Percentiles rank a stretch among this genome's conserved stretches.
phyloP scores from a whole-genome alignment of 92 coral and sea anemone genomes.

The Parazoanthus darwini region DNA sequence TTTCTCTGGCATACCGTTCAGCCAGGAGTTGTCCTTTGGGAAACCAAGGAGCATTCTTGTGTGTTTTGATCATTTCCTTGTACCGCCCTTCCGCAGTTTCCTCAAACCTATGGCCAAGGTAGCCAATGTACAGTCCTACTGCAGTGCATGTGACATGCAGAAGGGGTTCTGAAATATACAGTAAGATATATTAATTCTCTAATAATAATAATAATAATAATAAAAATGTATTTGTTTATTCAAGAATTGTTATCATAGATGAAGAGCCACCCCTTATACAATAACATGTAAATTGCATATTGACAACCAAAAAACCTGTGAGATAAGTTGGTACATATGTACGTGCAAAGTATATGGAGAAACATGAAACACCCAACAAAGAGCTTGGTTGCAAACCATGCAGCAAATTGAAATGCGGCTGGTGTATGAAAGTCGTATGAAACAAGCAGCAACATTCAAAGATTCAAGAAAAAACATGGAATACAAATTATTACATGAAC shows the following conservation, averaged over 20 bases:
- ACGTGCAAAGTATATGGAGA: too few species aligned
- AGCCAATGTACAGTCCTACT: constrained; percentile 82
- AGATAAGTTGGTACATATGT: too few species aligned
- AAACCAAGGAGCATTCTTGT: constrained; percentile 96
- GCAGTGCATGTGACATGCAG: constrained; percentile 83
- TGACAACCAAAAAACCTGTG: too few species aligned
- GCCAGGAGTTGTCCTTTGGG: constrained; percentile 89
- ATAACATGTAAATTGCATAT: too few species aligned
- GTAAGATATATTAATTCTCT: too few species aligned
- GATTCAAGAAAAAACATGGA: not conserved
- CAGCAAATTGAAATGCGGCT: not conserved
- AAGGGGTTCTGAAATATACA: constrained; percentile 68
- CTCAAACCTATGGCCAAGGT: constrained; percentile 88
- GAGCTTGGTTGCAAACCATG: constrained; percentile 1
- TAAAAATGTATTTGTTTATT: too few species aligned
- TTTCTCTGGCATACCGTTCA: constrained; percentile 85
- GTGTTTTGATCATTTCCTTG: constrained; percentile 93
- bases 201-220: too few species aligned
- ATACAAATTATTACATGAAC: not conserved
- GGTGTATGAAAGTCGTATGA: not conserved
- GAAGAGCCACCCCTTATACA: too few species aligned
- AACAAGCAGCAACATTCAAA: not conserved
- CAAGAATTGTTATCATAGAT: too few species aligned
- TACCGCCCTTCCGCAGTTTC: constrained; percentile 87
- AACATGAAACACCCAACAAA: too few species aligned